phyloP scores from a whole-genome alignment of 2,888 invertebrate species.

The Drosophila seclusa region DNA sequence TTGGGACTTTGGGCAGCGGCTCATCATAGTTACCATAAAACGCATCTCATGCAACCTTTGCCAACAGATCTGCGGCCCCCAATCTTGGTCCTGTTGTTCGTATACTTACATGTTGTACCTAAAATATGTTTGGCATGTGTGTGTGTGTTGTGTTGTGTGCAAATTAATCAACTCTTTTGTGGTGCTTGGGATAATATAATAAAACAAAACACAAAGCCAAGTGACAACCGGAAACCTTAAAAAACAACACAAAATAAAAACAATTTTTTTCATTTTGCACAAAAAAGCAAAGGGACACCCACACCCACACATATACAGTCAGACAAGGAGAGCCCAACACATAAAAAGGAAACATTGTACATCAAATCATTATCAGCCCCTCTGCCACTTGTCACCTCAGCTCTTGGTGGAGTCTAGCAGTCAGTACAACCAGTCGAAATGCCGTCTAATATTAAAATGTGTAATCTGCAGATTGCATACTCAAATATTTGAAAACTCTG shows the following conservation, averaged over 20 bases:
- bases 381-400: not conserved
- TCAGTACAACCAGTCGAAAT: not conserved
- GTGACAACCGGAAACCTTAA: conserved; percentile 20
- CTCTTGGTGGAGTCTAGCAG: not conserved
- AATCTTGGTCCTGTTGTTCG: conserved; percentile 24
- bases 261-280: conserved; percentile 36
- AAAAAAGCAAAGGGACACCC: conserved; percentile 36
- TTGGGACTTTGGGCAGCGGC: conserved; percentile 19
- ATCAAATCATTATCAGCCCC: conserved; percentile 69
- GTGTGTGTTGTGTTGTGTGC: conserved; percentile 41
- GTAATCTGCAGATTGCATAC: not conserved
- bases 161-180: conserved; percentile 80
- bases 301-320: conserved; percentile 14
- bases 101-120: conserved; percentile 17
- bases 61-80: conserved; percentile 20
- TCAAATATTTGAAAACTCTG: conserved; percentile 4
- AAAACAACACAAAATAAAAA: conserved; percentile 9
- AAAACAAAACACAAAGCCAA: conserved; percentile 52
- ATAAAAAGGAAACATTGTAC: conserved; percentile 37
- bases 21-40: conserved; percentile 31
- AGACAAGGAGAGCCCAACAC: conserved; percentile 6
- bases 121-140: conserved; percentile 11
- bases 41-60: conserved; percentile 62
- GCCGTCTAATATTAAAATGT: not conserved
- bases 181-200: conserved; percentile 76